Evolutionary conservation across 2,888 invertebrate species (phyloP), one percentile per base, ranked within the genome.

Genomic region (Kuschelorhynchus macadamiae): DNA sequence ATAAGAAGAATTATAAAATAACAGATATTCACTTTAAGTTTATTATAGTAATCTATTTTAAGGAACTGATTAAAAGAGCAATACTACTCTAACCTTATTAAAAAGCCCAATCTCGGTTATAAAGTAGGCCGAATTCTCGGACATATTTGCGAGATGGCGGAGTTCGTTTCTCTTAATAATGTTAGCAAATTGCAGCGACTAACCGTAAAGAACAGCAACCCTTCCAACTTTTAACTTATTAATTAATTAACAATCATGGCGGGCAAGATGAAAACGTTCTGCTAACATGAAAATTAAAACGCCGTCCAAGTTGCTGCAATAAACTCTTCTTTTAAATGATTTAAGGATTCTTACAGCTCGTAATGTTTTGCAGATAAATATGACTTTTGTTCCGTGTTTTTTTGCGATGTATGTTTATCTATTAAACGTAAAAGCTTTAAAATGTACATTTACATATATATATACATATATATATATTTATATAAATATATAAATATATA

Each of bases 241-340:
- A 83, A 83, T 83, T 83, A 83, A 83, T 83, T 82, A 83, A 83
- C 82, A 83, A 83, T 83, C 82, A 82, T 82, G 80, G 81, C 79
- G 80, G 81, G 79, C 77, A 78, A 80, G 80, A 79, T 79, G 81
- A 79, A 78, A 77, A 76, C 72, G 77, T 74, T 77, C 76, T 72
- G 76, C 67, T 75, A 80, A 79, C 80, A 81, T 80, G 80, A 81
- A 81, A 82, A 82, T 82, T 81, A 81, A 81, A 81, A 81, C 80
- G 79, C 78, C 76, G 71, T 74, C 77, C 74, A 77, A 79, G 80
- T 78, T 80, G 75, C 76, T 64, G 74, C 79, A 71, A 79, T 81
- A 81, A 80, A 81, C 44, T 81, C 72, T 68, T 67, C 64, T 56
- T 66, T 67, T 69, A 66, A 69, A 69, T 66, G 66, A 71, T 71